Evolutionary conservation across 35 echinoderm and acorn worm species (phyloP).

Genomic region (Holothuria glaberrima): DNA sequence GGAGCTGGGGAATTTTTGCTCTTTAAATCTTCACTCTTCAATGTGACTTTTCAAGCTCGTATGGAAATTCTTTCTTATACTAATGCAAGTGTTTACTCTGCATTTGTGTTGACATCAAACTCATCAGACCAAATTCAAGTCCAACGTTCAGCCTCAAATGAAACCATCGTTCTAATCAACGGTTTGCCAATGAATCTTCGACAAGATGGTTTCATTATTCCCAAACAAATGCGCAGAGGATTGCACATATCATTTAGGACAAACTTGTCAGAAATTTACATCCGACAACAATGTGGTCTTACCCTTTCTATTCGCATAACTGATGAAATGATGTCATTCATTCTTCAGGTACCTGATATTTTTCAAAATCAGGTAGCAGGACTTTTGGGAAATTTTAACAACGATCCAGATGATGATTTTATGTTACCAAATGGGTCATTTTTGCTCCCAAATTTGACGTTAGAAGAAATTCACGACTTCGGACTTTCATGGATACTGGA

Average conservation of each 20-base stretch:
- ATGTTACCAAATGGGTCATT: constrained; percentile 50
- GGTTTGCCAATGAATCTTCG: neutral
- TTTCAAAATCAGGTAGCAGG: constrained; percentile 53
- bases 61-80: constrained; percentile 61
- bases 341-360: constrained; percentile 32
- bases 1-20: constrained; percentile 77
- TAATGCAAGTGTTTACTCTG: constrained; percentile 63
- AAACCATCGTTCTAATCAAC: constrained; percentile 27
- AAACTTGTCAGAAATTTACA: neutral
- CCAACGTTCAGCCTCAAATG: constrained; percentile 41
- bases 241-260: neutral
- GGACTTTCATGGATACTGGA: constrained; percentile 64
- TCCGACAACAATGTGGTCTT: constrained; percentile 11
- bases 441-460: constrained; percentile 9
- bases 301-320: constrained; percentile 48
- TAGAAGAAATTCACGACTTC: constrained; percentile 66
- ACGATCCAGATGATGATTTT: constrained; percentile 67
- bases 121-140: constrained; percentile 53
- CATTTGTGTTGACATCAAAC: constrained; percentile 65
- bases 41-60: constrained; percentile 67
- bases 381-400: constrained; percentile 77
- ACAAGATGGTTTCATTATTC: neutral
- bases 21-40: constrained; percentile 27
- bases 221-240: neutral
- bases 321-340: constrained; percentile 65